Evolutionary conservation across 2,888 invertebrate genomes (phyloP).

Genomic region (Lepidonotus clava): DNA sequence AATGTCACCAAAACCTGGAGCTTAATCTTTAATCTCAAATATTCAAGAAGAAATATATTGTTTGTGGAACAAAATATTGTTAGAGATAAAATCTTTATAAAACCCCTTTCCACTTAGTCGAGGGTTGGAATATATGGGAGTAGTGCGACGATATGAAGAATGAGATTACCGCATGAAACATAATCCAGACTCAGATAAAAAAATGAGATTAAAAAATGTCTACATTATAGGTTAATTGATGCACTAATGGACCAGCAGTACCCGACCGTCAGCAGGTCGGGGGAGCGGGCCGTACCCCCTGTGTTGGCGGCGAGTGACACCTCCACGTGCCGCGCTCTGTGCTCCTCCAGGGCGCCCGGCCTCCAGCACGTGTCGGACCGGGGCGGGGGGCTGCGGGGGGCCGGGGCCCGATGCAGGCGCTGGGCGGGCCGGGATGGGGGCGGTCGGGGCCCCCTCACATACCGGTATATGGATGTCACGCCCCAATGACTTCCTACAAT

Average conservation of each 20-base stretch:
- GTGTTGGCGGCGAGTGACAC: slow-evolving; percentile 1
- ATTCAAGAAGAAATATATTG: too few relatives aligned
- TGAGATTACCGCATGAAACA: too few relatives aligned
- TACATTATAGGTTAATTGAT: too few relatives aligned
- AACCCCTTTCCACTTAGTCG: too few relatives aligned
- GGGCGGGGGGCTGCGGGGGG: neutral
- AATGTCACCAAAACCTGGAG: too few relatives aligned
- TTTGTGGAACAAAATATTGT: too few relatives aligned
- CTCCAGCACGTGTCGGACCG: slow-evolving; percentile 1
- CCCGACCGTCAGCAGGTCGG: neutral
- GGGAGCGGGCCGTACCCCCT: neutral
- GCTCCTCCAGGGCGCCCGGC: neutral
- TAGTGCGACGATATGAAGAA: too few relatives aligned
- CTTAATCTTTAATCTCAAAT: too few relatives aligned
- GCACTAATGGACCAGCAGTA: slow-evolving; percentile 17
- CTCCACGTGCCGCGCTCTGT: neutral
- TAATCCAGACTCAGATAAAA: too few relatives aligned
- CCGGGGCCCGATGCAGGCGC: neutral
- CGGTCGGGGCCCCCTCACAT: neutral
- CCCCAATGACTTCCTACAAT: neutral
- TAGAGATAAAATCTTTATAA: too few relatives aligned
- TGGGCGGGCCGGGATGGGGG: neutral
- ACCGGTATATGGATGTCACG: neutral
- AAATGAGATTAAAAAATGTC: too few relatives aligned
- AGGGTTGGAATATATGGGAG: too few relatives aligned